Base-by-base conservation (phyloP, 2,797 vertebrate species). In the Arnoldichthys spilopterus region DNA sequence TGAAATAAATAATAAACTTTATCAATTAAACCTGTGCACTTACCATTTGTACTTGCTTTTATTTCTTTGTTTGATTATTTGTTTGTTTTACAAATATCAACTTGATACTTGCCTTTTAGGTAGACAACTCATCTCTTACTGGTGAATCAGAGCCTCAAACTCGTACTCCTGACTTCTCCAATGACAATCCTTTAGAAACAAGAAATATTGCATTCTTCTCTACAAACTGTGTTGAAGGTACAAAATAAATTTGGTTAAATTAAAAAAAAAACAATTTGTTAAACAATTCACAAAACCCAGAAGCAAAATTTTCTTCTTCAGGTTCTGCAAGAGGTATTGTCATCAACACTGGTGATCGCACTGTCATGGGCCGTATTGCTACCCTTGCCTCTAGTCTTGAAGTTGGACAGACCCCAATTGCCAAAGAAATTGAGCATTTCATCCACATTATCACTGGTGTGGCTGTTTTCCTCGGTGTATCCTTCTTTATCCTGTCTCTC, bases 181-280 rank as follows among this genome's bases (percentile, higher is more conserved):
- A 97, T 3, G 97, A 99, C 58, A 99, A 98, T 86, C 97, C 97
- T 0, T 87, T 99, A 86, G 97, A 99, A 89, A 98, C 97, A 0
- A 95, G 96, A 78, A 99, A 99, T 88, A 97, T 99, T 22, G 97
- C 94, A 37, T 99, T 99, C 89, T 98, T 98, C 84, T 98, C 97
- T 9, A 99, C 97, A 77, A 98, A 99, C 91, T 99, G 97, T 62
- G 97, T 99, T 72, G 97, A 99, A 96, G 97, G 97, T 98, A 88
- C 22, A 34, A 63, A 63, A 54, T 0, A 6, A 74, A 70, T 34
- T 8, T 26, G 2, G 18, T 47, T 4, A 2, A 12, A 3, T 37
- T 28, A 13, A 59, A 45, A 45, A 45, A 45, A 45, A 43, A 54
- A 56, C 1, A 40, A 30, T 0, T 2, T 9, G 45, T 8, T 34